Percentiles rank a stretch among this genome's conserved stretches.
Evolutionary conservation across 1,140 invertebrate species (phyloP).

Genomic region (Ceratina japonica): DNA sequence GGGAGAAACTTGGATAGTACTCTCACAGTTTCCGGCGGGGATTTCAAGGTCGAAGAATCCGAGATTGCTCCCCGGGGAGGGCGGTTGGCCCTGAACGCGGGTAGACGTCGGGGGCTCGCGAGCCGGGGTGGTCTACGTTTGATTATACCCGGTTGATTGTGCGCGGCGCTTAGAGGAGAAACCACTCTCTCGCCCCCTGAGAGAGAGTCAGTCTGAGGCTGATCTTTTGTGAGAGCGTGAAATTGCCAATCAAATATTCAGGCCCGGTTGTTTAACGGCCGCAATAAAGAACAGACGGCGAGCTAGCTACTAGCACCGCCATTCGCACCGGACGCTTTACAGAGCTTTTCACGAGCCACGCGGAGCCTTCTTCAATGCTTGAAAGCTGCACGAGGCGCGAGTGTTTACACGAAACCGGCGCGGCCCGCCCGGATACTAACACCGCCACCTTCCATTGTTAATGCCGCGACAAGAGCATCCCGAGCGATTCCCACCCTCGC

Average conservation of each 20-base stretch:
- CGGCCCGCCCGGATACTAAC: background rate
- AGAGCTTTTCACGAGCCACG: slow-evolving; percentile 41
- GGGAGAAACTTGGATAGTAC: no score
- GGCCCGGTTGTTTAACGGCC: slow-evolving; percentile 63
- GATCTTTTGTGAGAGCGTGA: slow-evolving; percentile 63
- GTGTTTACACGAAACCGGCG: slow-evolving; percentile 46
- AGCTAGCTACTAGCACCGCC: background rate
- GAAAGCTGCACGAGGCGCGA: slow-evolving; percentile 30
- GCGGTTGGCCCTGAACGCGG: background rate
- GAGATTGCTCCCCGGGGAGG: background rate
- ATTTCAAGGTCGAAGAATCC: slow-evolving; percentile 19
- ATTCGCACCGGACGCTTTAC: slow-evolving; percentile 46
- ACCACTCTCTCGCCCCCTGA: background rate
- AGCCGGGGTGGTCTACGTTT: slow-evolving; percentile 34
- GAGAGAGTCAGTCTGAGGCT: slow-evolving; percentile 37
- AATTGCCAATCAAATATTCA: slow-evolving; percentile 72
- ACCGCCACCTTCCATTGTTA: slow-evolving; percentile 37
- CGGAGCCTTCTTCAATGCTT: background rate
- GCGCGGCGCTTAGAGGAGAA: slow-evolving; percentile 19
- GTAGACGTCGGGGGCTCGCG: background rate
- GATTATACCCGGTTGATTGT: slow-evolving; percentile 60
- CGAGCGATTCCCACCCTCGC: slow-evolving; percentile 1
- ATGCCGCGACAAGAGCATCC: slow-evolving; percentile 17
- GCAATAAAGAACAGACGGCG: slow-evolving; percentile 64
- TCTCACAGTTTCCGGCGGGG: background rate